phyloP scores from a whole-genome alignment of 2,113 vertebrate genomes.

The Chauna torquata region DNA sequence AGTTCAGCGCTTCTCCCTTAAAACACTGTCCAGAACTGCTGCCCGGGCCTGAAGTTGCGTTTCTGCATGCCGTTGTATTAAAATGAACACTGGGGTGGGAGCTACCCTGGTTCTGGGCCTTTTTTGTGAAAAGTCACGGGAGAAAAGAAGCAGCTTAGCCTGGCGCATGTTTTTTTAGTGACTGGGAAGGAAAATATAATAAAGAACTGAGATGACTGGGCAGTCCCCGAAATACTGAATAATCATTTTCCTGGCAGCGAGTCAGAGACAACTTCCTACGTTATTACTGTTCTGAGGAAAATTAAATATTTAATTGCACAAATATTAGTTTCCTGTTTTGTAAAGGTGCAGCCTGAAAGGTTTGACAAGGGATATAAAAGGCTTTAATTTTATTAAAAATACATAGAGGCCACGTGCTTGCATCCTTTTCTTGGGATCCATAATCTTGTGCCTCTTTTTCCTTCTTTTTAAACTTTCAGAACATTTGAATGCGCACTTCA shows the following conservation, averaged over 20 bases:
- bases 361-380: background rate
- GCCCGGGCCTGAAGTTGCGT: background rate
- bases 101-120: background rate
- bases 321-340: background rate
- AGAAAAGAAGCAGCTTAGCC: background rate
- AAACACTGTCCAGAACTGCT: accelerated
- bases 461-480: background rate
- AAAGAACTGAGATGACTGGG: background rate
- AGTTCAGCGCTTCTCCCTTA: background rate
- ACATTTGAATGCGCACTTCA: background rate
- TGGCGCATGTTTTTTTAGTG: background rate
- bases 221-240: background rate
- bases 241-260: background rate
- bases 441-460: background rate
- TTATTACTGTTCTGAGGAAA: background rate
- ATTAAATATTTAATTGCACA: background rate
- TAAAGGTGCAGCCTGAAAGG: background rate
- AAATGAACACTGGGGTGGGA: too few relatives aligned
- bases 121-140: background rate
- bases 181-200: background rate
- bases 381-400: background rate
- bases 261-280: background rate
- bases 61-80: background rate
- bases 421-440: background rate
- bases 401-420: accelerated